Conservation (phyloP, 2,797 vertebrate genomes). For the Protosalanx chinensis region DNA sequence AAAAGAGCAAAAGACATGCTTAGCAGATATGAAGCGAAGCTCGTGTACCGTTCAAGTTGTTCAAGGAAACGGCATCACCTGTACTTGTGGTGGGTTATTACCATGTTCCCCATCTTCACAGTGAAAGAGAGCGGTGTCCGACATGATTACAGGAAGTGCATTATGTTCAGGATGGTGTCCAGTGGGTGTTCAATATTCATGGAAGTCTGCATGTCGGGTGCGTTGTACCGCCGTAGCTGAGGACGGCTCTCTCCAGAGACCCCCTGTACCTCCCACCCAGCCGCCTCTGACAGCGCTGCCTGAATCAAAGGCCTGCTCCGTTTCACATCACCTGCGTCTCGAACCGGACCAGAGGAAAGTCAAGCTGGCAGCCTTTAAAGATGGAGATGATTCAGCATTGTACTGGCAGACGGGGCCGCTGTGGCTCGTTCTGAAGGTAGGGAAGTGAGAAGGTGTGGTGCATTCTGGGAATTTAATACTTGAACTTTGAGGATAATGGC, state of each 20-base stretch:
- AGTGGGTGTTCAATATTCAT: constrained; percentile 20
- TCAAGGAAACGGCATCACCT: no score
- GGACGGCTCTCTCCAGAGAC: not conserved
- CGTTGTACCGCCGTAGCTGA: no score
- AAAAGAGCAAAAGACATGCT: no score
- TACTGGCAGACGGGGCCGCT: not conserved
- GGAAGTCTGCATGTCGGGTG: not conserved
- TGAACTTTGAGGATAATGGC: not conserved
- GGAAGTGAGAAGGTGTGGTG: not conserved
- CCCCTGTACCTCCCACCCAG: not conserved
- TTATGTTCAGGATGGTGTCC: constrained; percentile 1
- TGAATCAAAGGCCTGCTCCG: constrained; percentile 19
- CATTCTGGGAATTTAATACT: not conserved
- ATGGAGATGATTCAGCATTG: constrained; percentile 6
- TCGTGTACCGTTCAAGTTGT: no score
- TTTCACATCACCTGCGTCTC: constrained; percentile 15
- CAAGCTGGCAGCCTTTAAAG: constrained; percentile 25
- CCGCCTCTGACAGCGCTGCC: constrained; percentile 17
- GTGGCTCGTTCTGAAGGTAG: not conserved
- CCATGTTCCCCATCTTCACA: no score
- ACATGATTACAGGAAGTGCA: constrained; percentile 23
- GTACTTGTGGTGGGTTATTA: no score
- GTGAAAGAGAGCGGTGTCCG: constrained; percentile 6
- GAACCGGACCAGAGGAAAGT: constrained; percentile 18
- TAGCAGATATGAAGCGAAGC: no score